Conservation (phyloP, 2,888 invertebrate species). For the Petrophora chlorosata region DNA sequence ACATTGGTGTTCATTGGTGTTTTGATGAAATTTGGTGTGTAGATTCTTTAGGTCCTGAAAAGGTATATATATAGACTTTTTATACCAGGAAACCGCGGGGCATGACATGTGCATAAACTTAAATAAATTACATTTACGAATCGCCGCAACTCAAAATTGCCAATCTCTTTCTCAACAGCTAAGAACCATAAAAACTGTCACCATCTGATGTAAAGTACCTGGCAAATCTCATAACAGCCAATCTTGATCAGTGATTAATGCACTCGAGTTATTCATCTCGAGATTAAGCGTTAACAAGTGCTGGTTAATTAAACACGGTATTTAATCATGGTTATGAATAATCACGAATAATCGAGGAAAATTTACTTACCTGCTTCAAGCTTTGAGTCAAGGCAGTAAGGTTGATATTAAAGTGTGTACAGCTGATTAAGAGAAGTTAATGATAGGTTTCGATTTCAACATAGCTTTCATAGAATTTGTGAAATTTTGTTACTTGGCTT, state of each 20-base stretch:
- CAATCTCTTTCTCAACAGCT: constrained; percentile 16
- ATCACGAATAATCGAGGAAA: constrained; percentile 32
- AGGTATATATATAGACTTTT: too few species aligned
- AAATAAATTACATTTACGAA: background rate
- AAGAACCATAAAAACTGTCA: constrained; percentile 31
- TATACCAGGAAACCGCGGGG: too few species aligned
- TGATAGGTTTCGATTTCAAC: constrained; percentile 8
- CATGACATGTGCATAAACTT: background rate
- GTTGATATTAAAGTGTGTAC: background rate
- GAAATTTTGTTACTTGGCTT: constrained; percentile 11
- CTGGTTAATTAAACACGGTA: constrained; percentile 32
- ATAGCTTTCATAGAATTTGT: constrained; percentile 15
- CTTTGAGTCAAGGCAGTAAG: constrained; percentile 1
- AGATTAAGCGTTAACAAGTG: constrained; percentile 32
- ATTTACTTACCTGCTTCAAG: background rate
- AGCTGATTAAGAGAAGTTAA: background rate
- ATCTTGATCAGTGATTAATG: constrained; percentile 33
- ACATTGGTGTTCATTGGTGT: too few species aligned
- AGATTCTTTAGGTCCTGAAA: too few species aligned
- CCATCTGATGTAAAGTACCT: constrained; percentile 7
- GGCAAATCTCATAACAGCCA: constrained; percentile 23
- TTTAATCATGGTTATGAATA: constrained; percentile 32
- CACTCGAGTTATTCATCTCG: constrained; percentile 28
- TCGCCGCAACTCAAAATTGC: constrained; percentile 20
- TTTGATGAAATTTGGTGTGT: too few species aligned